phyloP scores from a whole-genome alignment of 2,797 vertebrate species.

The Cheirogaleus major region DNA sequence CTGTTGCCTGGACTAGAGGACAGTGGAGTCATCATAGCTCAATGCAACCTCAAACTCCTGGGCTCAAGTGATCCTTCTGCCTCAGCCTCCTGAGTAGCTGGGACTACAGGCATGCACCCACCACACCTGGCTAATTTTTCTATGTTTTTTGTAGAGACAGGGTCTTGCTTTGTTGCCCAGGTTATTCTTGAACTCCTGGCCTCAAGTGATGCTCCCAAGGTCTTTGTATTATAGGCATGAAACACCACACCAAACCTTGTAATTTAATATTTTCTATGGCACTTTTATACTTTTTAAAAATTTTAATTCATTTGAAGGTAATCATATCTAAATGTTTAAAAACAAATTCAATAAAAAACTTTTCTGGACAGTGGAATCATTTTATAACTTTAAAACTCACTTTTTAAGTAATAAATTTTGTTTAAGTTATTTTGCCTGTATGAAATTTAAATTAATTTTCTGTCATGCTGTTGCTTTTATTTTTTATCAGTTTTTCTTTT shows the following conservation, averaged over 20 bases:
- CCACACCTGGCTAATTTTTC: no score
- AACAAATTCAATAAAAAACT: background rate
- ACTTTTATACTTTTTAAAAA: background rate
- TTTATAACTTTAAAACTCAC: conserved; percentile 13
- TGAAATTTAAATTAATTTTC: background rate
- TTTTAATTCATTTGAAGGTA: background rate
- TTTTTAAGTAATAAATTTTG: background rate
- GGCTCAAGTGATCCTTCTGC: no score
- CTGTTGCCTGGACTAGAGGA: background rate
- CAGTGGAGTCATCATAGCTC: background rate
- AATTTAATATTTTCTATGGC: background rate
- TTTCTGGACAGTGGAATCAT: background rate
- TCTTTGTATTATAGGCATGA: no score
- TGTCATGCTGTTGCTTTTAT: background rate
- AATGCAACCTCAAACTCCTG: background rate
- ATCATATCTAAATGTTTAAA: background rate
- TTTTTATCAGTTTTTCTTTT: background rate
- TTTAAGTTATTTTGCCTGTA: background rate
- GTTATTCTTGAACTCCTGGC: background rate
- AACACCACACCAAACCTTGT: background rate
- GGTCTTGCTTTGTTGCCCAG: background rate
- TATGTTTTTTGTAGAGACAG: no score
- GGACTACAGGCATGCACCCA: no score
- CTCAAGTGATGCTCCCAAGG: background rate
- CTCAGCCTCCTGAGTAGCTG: no score